Percentiles rank a stretch among this genome's conserved stretches.
phyloP scores from a whole-genome alignment of 2,888 invertebrate species.

The Euplagia quadripunctaria region DNA sequence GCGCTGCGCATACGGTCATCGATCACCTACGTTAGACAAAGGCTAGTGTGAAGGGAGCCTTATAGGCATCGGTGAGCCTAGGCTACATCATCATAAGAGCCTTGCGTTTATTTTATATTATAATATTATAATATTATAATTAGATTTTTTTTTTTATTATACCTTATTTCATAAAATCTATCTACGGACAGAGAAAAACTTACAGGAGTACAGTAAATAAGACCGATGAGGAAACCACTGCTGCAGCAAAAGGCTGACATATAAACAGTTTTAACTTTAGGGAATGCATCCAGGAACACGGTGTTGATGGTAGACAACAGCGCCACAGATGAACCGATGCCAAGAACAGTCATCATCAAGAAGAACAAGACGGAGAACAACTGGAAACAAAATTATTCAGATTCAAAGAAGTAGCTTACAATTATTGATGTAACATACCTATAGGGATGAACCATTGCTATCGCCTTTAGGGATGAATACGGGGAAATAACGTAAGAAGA shows the following conservation, averaged over 20 bases:
- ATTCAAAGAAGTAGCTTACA: background rate
- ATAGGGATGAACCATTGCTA: too few species aligned
- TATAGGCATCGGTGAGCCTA: too few species aligned
- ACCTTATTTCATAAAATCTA: background rate
- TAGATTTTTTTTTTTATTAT: background rate
- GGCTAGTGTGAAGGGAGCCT: too few species aligned
- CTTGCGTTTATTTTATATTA: too few species aligned
- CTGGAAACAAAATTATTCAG: conserved; percentile 65
- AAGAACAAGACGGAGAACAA: conserved; percentile 93
- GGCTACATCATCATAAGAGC: too few species aligned
- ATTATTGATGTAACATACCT: too few species aligned
- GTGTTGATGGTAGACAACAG: conserved; percentile 91
- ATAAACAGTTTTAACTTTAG: conserved; percentile 86
- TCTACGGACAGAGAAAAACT: conserved; percentile 56
- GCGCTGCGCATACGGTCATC: too few species aligned
- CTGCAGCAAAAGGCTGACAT: conserved; percentile 87
- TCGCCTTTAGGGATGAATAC: too few species aligned
- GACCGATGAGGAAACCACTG: conserved; percentile 88
- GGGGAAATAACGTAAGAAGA: too few species aligned
- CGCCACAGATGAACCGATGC: conserved; percentile 92
- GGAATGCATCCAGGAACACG: conserved; percentile 90
- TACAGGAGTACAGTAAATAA: conserved; percentile 92
- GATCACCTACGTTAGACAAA: too few species aligned
- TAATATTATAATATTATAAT: too few species aligned
- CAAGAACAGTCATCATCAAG: conserved; percentile 93